Evolutionary conservation across 2,113 vertebrate species (phyloP).

Genomic region (Ptilonorhynchus violaceus): DNA sequence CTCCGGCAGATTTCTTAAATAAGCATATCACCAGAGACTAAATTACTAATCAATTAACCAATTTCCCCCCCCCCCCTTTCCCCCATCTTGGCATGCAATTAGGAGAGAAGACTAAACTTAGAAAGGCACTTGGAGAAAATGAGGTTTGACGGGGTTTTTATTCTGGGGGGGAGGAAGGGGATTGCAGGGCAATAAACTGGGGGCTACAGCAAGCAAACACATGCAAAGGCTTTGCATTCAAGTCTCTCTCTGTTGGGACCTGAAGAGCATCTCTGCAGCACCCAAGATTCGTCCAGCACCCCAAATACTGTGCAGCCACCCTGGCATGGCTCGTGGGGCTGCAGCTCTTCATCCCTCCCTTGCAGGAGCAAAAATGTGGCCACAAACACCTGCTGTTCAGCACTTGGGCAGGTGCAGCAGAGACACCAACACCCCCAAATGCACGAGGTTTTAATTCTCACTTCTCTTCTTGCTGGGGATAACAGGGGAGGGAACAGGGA

Average conservation of each 20-base stretch:
- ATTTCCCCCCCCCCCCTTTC: not conserved
- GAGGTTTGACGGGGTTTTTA: not conserved
- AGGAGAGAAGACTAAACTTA: slow-evolving; percentile 25
- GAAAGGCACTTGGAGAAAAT: slow-evolving; percentile 20
- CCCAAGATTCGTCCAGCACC: not conserved
- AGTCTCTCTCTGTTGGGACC: not conserved
- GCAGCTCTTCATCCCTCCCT: not conserved
- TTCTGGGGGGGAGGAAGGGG: not conserved
- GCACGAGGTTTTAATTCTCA: not conserved
- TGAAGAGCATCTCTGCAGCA: not conserved
- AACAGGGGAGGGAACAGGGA: not conserved
- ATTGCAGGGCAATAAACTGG: not conserved
- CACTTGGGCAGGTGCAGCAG: not conserved
- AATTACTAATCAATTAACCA: slow-evolving; percentile 64
- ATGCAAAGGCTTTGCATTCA: fast-evolving
- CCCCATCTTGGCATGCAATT: slow-evolving; percentile 12
- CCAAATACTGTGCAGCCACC: fast-evolving
- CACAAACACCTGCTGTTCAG: slow-evolving; percentile 6
- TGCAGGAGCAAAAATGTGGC: not conserved
- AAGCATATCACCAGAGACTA: slow-evolving; percentile 52
- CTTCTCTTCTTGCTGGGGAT: slow-evolving; percentile 14
- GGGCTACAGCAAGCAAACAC: not conserved
- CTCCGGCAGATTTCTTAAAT: slow-evolving; percentile 57
- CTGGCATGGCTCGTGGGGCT: fast-evolving
- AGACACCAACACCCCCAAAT: not conserved